These are phyloP conservation scores for Cheumatopsyche charites DNA, from an alignment of 1,140 invertebrate genomes.

Conservation along the genomic window DNA sequence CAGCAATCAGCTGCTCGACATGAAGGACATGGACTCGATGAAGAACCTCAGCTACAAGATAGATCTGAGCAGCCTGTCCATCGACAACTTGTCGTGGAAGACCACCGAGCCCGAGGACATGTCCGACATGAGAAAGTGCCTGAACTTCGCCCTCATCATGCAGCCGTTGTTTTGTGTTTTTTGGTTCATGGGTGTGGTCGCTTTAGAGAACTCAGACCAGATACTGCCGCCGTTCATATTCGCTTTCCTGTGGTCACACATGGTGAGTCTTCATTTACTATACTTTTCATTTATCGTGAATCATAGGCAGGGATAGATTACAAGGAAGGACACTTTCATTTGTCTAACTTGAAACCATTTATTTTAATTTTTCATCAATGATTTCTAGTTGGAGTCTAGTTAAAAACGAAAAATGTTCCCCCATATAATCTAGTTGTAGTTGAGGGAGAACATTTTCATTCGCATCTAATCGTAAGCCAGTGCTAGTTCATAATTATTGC, in stretches of 20 bases:
- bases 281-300: conserved; percentile 1
- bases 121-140: conserved; percentile 57
- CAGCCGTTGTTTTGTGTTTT: conserved; percentile 67
- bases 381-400: too few species aligned
- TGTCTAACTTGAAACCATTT: neutral
- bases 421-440: too few species aligned
- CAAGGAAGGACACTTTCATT: too few species aligned
- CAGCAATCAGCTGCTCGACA: conserved; percentile 27
- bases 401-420: too few species aligned
- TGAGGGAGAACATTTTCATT: too few species aligned
- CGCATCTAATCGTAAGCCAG: too few species aligned
- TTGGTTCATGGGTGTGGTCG: conserved; percentile 74
- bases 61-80: conserved; percentile 53
- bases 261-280: conserved; percentile 62
- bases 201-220: conserved; percentile 70
- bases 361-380: neutral
- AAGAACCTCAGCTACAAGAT: conserved; percentile 43
- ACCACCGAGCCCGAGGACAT: conserved; percentile 58
- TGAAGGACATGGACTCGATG: conserved; percentile 30
- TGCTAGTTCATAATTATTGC: too few species aligned
- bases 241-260: conserved; percentile 59
- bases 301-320: too few species aligned
- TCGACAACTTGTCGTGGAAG: conserved; percentile 57
- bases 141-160: conserved; percentile 64
- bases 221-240: conserved; percentile 67